Conservation (phyloP, 1,140 invertebrate species). For the Carposina sasakii region DNA sequence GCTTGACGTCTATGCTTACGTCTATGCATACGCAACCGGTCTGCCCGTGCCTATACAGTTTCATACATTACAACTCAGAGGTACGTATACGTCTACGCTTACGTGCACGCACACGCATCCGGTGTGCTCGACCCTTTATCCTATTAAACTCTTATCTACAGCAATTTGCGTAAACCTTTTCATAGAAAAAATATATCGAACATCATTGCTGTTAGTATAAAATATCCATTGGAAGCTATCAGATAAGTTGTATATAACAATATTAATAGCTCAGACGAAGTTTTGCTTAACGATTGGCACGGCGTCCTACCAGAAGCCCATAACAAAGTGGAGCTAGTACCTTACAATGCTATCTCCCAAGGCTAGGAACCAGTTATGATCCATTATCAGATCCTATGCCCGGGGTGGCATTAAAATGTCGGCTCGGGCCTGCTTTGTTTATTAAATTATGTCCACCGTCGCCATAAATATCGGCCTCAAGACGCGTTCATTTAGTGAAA, state of each 20-base stretch:
- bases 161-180: no score
- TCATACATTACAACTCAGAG: no score
- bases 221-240: constrained; percentile 42
- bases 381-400: constrained; percentile 65
- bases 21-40: no score
- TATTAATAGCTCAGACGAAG: constrained; percentile 54
- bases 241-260: no score
- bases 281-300: constrained; percentile 51
- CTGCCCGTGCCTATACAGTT: no score
- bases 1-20: no score
- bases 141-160: no score
- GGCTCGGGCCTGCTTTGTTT: constrained; percentile 64
- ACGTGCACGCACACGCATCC: no score
- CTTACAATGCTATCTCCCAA: constrained; percentile 65
- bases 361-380: constrained; percentile 59
- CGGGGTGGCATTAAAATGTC: constrained; percentile 69
- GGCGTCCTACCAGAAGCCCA: constrained; percentile 47
- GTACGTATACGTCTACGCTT: no score
- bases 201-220: no score
- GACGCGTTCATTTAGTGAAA: constrained; percentile 68
- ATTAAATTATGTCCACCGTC: constrained; percentile 69
- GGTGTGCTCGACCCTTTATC: no score
- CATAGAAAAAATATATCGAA: no score
- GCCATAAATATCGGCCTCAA: constrained; percentile 52
- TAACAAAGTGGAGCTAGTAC: constrained; percentile 59